A percentile compares a stretch with the other conserved stretches of the same genome.
These are phyloP conservation scores for Campoletis sonorensis DNA, from an alignment of 1,140 invertebrate species.

Conservation along the genomic window DNA sequence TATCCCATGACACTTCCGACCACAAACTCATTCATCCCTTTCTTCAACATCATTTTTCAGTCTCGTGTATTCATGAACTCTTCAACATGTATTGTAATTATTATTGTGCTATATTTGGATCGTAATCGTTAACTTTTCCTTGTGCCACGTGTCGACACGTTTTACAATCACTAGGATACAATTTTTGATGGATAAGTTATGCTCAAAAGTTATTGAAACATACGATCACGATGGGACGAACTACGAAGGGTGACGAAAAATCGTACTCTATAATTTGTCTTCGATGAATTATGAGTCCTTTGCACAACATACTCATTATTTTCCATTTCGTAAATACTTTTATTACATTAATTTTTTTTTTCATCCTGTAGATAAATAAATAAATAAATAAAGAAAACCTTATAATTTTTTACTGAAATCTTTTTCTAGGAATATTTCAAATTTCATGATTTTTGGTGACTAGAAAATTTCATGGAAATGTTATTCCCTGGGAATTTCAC, in stretches of 20 bases:
- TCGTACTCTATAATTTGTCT: conserved; percentile 43
- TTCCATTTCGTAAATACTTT: conserved; percentile 5
- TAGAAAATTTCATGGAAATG: too few species aligned
- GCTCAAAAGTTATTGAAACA: conserved; percentile 18
- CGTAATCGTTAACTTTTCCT: not conserved
- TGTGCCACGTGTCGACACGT: conserved; percentile 48
- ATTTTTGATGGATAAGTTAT: conserved; percentile 13
- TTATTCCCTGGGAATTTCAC: too few species aligned
- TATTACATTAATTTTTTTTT: not conserved
- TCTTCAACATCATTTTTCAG: not conserved
- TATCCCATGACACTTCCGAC: conserved; percentile 66
- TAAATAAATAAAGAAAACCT: too few species aligned
- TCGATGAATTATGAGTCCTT: conserved; percentile 14
- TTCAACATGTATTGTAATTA: conserved; percentile 17
- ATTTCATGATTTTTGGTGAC: too few species aligned
- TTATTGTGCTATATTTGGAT: not conserved
- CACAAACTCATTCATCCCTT: conserved; percentile 60
- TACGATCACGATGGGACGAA: not conserved
- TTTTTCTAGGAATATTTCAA: too few species aligned
- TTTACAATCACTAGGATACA: not conserved
- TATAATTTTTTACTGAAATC: too few species aligned
- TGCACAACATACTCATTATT: not conserved
- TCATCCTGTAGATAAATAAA: too few species aligned
- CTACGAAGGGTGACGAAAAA: not conserved
- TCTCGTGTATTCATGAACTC: not conserved